Conservation (phyloP, 92 coral and sea anemone genomes). For the Scolanthus callimorphus region DNA sequence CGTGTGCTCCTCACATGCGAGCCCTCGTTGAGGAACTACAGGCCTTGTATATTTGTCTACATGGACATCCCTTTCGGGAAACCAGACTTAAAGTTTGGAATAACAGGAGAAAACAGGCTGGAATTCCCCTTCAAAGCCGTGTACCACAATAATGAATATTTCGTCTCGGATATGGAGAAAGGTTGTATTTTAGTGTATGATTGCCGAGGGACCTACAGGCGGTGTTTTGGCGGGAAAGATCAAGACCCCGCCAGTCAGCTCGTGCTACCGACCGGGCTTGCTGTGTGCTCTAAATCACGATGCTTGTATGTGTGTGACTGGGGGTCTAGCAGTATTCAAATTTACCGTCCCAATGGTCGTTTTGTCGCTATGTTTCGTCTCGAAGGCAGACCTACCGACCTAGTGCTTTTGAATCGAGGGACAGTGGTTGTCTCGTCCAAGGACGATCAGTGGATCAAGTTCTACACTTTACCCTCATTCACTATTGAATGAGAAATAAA, state of each 20-base stretch:
- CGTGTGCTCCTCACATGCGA: conserved; percentile 76
- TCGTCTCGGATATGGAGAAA: conserved; percentile 86
- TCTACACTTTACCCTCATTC: conserved; percentile 31
- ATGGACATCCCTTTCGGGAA: conserved; percentile 79
- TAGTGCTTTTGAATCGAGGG: conserved; percentile 55
- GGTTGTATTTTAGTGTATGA: conserved; percentile 80
- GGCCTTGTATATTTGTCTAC: conserved; percentile 77
- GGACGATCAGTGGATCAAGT: conserved; percentile 87
- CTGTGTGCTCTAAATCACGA: conserved; percentile 35
- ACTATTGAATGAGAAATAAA: neutral
- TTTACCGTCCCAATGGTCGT: conserved; percentile 59
- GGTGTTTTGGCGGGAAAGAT: conserved; percentile 69
- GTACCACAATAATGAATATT: conserved; percentile 59
- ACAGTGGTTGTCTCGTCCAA: conserved; percentile 73
- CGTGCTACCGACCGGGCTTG: conserved; percentile 74
- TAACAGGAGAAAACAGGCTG: conserved; percentile 53
- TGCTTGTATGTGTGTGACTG: conserved; percentile 71
- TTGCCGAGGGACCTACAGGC: conserved; percentile 47
- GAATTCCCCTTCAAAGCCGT: conserved; percentile 82
- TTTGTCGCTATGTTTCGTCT: conserved; percentile 59
- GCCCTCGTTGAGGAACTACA: conserved; percentile 63
- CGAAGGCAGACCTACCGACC: conserved; percentile 84
- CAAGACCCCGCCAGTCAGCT: conserved; percentile 50
- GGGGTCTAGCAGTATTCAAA: conserved; percentile 82
- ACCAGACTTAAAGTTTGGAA: conserved; percentile 78